These are phyloP conservation scores for Monochamus saltuarius DNA, from an alignment of 1,140 invertebrate genomes.

Conservation along the genomic window DNA sequence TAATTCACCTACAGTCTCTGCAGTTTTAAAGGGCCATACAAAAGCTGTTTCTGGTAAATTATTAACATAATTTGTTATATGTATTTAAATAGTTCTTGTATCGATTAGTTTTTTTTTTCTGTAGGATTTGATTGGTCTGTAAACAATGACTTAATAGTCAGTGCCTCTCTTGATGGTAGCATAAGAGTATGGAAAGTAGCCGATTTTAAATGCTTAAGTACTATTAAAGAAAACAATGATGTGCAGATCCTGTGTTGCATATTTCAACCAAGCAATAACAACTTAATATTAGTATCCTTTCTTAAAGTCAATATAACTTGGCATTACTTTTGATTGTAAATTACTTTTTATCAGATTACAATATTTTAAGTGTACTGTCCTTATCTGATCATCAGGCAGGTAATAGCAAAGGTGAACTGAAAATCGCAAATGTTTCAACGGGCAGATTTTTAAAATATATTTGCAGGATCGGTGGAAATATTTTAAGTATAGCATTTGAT, in stretches of 20 bases:
- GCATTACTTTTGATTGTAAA: neutral
- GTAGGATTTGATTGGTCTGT: constrained; percentile 81
- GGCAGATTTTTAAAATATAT: constrained; percentile 77
- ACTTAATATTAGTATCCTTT: constrained; percentile 81
- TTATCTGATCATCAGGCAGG: constrained; percentile 61
- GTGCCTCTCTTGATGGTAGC: constrained; percentile 73
- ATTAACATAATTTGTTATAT: neutral
- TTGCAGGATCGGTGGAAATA: constrained; percentile 73
- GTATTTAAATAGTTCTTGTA: neutral
- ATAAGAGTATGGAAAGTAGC: constrained; percentile 72
- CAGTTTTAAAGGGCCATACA: constrained; percentile 73
- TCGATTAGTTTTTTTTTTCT: constrained; percentile 24
- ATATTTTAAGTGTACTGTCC: neutral
- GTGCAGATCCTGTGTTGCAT: constrained; percentile 72
- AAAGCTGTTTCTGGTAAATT: constrained; percentile 71
- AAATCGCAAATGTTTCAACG: constrained; percentile 83
- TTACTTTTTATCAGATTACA: constrained; percentile 3
- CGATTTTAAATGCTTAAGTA: constrained; percentile 64
- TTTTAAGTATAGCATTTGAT: constrained; percentile 76
- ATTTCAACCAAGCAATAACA: constrained; percentile 87
- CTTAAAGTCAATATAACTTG: constrained; percentile 5
- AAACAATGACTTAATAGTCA: constrained; percentile 82
- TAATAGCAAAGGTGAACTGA: constrained; percentile 73
- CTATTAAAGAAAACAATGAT: constrained; percentile 63
- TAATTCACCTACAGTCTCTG: constrained; percentile 69